A percentile compares a stretch with the other conserved stretches of the same genome.
These are phyloP conservation scores for Vesta saturnalis DNA, from an alignment of 2,888 invertebrate genomes.

Conservation along the genomic window DNA sequence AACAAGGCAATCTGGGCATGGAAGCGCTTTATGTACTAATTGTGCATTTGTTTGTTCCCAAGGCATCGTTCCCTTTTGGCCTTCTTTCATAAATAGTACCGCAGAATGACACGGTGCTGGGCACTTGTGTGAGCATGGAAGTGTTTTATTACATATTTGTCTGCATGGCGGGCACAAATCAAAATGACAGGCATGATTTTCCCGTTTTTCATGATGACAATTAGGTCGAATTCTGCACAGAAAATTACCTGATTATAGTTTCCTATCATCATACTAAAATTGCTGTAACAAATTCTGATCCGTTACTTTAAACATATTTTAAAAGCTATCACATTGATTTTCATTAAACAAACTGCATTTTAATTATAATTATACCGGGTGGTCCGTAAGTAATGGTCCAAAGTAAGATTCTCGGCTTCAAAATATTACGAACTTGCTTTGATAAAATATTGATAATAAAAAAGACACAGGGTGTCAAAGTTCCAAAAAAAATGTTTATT, in stretches of 20 bases:
- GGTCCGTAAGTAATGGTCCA: too few relatives aligned
- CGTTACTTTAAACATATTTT: too few relatives aligned
- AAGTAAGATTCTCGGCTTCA: too few relatives aligned
- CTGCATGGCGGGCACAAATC: slow-evolving; percentile 85
- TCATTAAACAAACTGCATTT: too few relatives aligned
- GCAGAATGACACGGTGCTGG: slow-evolving; percentile 79
- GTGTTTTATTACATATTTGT: slow-evolving; percentile 74
- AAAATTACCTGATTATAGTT: background rate
- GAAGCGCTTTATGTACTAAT: slow-evolving; percentile 65
- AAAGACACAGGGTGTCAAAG: too few relatives aligned
- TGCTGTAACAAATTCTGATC: too few relatives aligned
- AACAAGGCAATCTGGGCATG: slow-evolving; percentile 78
- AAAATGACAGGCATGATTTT: slow-evolving; percentile 83
- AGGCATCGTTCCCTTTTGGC: slow-evolving; percentile 70
- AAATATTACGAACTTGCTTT: too few relatives aligned
- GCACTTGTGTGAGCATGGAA: slow-evolving; percentile 76
- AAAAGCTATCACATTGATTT: too few relatives aligned
- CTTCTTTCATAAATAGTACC: slow-evolving; percentile 70
- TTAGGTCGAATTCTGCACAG: slow-evolving; percentile 72
- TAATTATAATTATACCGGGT: too few relatives aligned
- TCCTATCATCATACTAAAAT: too few relatives aligned
- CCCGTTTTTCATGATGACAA: slow-evolving; percentile 82
- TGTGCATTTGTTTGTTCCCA: slow-evolving; percentile 67
- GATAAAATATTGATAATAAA: too few relatives aligned
- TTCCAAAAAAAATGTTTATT: too few relatives aligned